Conservation (phyloP, 2,888 invertebrate genomes). For the Nemoura dubitans region DNA sequence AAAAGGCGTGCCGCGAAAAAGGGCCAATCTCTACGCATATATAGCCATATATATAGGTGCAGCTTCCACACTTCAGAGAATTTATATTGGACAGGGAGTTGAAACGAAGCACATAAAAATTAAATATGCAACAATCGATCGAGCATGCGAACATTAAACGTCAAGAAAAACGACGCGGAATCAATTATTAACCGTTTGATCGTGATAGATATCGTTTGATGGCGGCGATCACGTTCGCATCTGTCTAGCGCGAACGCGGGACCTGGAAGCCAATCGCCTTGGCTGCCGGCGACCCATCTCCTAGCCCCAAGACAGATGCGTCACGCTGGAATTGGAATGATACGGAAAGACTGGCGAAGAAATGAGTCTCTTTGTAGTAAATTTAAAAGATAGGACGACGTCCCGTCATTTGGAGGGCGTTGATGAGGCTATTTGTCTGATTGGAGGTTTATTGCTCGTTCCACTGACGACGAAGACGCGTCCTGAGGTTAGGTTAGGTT, state of each 20-base stretch:
- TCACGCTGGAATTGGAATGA: background rate
- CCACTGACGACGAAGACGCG: background rate
- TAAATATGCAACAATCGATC: background rate
- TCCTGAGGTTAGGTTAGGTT: too few species aligned
- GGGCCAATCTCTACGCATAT: background rate
- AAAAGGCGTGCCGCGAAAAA: background rate
- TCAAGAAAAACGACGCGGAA: background rate
- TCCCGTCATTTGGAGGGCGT: constrained; percentile 9
- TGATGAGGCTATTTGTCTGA: constrained; percentile 41
- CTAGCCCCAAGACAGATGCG: too few species aligned
- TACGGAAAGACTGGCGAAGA: background rate
- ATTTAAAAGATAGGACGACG: constrained; percentile 15
- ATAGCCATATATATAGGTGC: too few species aligned
- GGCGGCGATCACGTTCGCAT: background rate
- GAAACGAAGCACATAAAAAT: background rate
- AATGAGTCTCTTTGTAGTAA: constrained; percentile 1
- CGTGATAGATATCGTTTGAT: background rate
- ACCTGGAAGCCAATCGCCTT: too few species aligned
- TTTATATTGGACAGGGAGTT: background rate
- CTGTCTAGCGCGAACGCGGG: background rate
- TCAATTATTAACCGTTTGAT: constrained; percentile 5
- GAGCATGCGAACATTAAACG: background rate
- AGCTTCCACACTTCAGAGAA: background rate
- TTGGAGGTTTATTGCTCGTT: constrained; percentile 38
- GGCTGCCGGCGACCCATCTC: too few species aligned